phyloP scores from a whole-genome alignment of 2,888 invertebrate species.

The Nudaria mundana region DNA sequence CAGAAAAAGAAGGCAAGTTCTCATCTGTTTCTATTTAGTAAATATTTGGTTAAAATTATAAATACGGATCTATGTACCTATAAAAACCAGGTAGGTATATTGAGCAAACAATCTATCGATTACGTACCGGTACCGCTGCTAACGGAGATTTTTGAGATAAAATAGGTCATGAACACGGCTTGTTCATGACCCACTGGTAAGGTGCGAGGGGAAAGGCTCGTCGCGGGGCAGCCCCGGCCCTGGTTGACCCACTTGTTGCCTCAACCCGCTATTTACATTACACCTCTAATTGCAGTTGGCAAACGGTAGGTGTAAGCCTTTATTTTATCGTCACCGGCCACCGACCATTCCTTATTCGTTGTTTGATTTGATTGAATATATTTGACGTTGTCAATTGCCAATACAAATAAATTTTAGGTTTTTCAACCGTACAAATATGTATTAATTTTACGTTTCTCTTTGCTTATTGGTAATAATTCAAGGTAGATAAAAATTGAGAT shows the following conservation, averaged over 20 bases:
- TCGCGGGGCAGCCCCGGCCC: constrained; percentile 39
- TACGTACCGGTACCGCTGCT: constrained; percentile 33
- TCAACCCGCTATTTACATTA: constrained; percentile 66
- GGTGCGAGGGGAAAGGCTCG: constrained; percentile 26
- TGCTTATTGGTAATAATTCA: no score
- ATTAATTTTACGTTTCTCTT: neutral
- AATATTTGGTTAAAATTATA: no score
- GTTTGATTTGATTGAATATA: constrained; percentile 36
- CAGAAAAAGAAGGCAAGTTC: no score
- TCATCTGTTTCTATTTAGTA: no score
- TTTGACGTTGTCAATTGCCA: constrained; percentile 28
- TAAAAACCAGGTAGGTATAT: constrained; percentile 6
- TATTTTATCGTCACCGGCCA: constrained; percentile 47
- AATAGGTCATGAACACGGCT: constrained; percentile 73
- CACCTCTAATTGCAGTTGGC: constrained; percentile 58
- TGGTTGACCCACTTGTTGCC: constrained; percentile 79
- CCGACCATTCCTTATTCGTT: constrained; percentile 47
- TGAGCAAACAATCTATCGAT: constrained; percentile 27
- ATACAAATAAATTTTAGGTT: constrained; percentile 18
- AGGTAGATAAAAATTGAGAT: no score
- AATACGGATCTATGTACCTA: no score
- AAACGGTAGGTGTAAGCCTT: constrained; percentile 49
- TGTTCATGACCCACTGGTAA: constrained; percentile 67
- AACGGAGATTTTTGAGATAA: constrained; percentile 60
- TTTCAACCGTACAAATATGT: no score